Percentiles rank a stretch among this genome's conserved stretches.
phyloP scores from a whole-genome alignment of 1,140 invertebrate genomes.

The Atta colombica region DNA sequence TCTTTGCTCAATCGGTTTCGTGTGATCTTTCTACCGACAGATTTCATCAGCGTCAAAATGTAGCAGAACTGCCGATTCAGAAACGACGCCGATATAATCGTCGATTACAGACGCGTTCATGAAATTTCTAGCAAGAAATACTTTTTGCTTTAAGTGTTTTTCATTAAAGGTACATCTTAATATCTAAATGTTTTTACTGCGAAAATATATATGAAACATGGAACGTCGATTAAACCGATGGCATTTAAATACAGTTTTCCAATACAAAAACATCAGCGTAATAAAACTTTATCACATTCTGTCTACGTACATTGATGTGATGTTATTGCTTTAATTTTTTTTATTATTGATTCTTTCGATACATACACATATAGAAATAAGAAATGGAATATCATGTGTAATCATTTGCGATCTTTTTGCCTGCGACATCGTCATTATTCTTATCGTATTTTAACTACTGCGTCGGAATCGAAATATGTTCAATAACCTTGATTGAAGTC shows the following conservation, averaged over 20 bases:
- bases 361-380: neutral
- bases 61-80: constrained; percentile 43
- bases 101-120: neutral
- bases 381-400: constrained; percentile 17
- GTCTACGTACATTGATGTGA: neutral
- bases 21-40: constrained; percentile 77
- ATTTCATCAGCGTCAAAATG: constrained; percentile 65
- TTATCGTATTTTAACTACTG: constrained; percentile 63
- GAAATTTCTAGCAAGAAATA: constrained; percentile 25
- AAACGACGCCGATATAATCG: constrained; percentile 42
- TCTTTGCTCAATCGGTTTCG: constrained; percentile 74
- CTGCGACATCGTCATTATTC: constrained; percentile 70
- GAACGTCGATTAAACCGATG: neutral
- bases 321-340: constrained; percentile 38
- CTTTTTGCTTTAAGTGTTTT: constrained; percentile 25
- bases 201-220: constrained; percentile 1
- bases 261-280: neutral
- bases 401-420: constrained; percentile 62
- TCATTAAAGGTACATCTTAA: constrained; percentile 16
- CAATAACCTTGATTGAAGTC: constrained; percentile 28
- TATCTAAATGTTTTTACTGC: neutral
- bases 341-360: neutral
- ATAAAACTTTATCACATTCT: constrained; percentile 5
- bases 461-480: constrained; percentile 12
- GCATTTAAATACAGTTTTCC: constrained; percentile 3